Percentiles rank a stretch among this genome's conserved stretches.
Evolutionary conservation across 2,888 invertebrate genomes (phyloP).

Genomic region (Salpingus planirostris): DNA sequence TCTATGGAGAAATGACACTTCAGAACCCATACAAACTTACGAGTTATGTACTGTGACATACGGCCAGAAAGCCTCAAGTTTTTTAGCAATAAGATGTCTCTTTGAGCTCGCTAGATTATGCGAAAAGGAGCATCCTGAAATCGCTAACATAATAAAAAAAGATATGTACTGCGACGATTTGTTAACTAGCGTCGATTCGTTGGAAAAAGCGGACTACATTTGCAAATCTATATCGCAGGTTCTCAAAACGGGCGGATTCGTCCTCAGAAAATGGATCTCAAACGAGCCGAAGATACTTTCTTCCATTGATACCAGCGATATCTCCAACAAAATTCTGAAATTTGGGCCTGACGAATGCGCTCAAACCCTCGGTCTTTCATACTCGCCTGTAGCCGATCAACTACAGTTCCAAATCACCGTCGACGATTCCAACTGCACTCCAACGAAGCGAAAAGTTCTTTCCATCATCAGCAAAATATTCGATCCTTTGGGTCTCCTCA

Average conservation of each 20-base stretch:
- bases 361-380: too few relatives aligned
- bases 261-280: background rate
- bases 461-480: too few relatives aligned
- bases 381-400: too few relatives aligned
- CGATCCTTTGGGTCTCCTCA: too few relatives aligned
- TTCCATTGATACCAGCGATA: too few relatives aligned
- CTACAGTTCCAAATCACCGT: too few relatives aligned
- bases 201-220: background rate
- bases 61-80: conserved; percentile 1
- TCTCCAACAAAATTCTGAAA: too few relatives aligned
- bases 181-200: conserved; percentile 12
- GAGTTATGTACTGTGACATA: background rate
- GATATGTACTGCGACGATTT: conserved; percentile 5
- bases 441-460: too few relatives aligned
- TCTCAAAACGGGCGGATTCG: background rate
- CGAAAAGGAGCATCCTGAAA: conserved; percentile 1
- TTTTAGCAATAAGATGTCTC: conserved; percentile 1
- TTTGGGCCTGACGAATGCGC: too few relatives aligned
- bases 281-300: too few relatives aligned
- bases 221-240: background rate
- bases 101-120: background rate
- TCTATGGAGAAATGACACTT: background rate
- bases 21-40: background rate
- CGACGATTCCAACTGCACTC: too few relatives aligned
- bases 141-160: conserved; percentile 1